Percentiles rank a stretch among this genome's conserved stretches.
Conservation (phyloP, 1,140 invertebrate species). For the Drosophila watanabei region DNA sequence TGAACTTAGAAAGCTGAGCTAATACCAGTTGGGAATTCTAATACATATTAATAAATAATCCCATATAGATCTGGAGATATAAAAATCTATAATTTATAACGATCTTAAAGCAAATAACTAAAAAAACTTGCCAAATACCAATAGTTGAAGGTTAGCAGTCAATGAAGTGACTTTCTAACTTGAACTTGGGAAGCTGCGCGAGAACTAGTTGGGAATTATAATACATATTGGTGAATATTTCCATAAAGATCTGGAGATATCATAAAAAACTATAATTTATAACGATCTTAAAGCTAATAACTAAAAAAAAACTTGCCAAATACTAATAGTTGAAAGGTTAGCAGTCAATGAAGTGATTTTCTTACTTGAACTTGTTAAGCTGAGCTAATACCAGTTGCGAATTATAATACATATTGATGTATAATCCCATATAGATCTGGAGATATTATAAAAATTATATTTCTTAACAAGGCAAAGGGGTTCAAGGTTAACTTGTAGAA, state of each 20-base stretch:
- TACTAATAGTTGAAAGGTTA: too few relatives aligned
- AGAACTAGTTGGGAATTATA: neutral
- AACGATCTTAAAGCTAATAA: conserved; percentile 4
- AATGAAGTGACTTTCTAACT: too few relatives aligned
- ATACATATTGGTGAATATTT: neutral
- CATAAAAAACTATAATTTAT: too few relatives aligned
- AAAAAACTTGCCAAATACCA: too few relatives aligned
- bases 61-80: too few relatives aligned
- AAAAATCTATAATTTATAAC: too few relatives aligned
- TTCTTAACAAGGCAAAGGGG: too few relatives aligned
- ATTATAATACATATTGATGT: neutral
- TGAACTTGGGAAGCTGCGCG: too few relatives aligned
- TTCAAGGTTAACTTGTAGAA: neutral
- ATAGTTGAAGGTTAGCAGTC: too few relatives aligned
- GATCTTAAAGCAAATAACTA: too few relatives aligned
- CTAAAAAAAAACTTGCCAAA: neutral
- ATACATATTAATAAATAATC: neutral
- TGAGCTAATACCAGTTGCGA: neutral
- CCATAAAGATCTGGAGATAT: too few relatives aligned
- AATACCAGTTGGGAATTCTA: neutral
- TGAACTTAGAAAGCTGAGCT: neutral
- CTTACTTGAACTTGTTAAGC: neutral
- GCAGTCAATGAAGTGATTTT: neutral
- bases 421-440: neutral
- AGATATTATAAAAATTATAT: too few relatives aligned